Percentiles rank a stretch among this genome's conserved stretches.
Conservation (phyloP, 2,797 vertebrate species). For the Nannoperca australis region DNA sequence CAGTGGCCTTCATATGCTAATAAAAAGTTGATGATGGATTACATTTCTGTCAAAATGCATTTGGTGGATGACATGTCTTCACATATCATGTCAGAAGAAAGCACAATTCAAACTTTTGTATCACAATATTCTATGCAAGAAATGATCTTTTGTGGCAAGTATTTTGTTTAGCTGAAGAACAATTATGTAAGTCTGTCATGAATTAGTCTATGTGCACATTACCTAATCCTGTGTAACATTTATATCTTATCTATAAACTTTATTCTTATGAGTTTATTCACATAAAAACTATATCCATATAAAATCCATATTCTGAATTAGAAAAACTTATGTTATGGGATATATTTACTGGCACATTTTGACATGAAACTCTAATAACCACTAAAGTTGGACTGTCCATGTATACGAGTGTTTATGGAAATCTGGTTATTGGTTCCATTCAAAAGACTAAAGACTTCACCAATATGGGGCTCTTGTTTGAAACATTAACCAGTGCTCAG, state of each 20-base stretch:
- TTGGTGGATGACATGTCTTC: background rate
- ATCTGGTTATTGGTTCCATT: background rate
- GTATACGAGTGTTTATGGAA: background rate
- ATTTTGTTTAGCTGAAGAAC: background rate
- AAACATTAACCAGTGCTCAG: background rate
- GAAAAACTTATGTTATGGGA: background rate
- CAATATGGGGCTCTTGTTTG: background rate
- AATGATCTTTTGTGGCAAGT: background rate
- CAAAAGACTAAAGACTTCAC: background rate
- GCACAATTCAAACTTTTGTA: background rate
- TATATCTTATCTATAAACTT: background rate
- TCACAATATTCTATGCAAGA: background rate
- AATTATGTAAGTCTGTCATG: background rate
- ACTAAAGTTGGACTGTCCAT: background rate
- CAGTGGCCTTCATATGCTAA: background rate
- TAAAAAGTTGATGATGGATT: background rate
- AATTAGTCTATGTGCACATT: background rate
- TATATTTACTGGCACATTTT: background rate
- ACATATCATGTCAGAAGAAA: too few relatives aligned
- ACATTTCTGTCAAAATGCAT: background rate
- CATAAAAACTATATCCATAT: background rate
- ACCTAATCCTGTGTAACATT: background rate
- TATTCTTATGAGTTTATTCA: background rate
- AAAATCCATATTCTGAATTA: background rate
- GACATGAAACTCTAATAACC: background rate